These are phyloP conservation scores for Staurois parvus DNA, from an alignment of 2,797 vertebrate species.

Conservation along the genomic window DNA sequence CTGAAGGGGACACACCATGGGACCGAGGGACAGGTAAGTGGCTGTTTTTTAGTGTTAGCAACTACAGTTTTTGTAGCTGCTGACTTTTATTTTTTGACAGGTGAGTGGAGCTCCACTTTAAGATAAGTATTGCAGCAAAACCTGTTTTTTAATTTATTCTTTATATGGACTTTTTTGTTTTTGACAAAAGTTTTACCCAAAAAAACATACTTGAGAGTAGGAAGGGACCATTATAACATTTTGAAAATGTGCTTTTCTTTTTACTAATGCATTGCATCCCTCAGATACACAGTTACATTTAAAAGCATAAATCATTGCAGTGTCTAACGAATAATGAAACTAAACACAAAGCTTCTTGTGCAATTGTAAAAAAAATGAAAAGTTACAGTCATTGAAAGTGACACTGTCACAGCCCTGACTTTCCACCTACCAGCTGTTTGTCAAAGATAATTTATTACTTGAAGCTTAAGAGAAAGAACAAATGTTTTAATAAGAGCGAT, in stretches of 20 bases:
- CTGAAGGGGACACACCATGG: too few species aligned
- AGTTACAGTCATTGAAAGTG: slow-evolving; percentile 21
- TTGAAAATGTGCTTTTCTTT: too few species aligned
- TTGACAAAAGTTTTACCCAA: not conserved
- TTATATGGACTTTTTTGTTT: too few species aligned
- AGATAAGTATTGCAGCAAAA: too few species aligned
- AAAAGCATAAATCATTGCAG: not conserved
- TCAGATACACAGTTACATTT: not conserved
- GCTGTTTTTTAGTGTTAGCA: too few species aligned
- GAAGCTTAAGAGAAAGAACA: not conserved
- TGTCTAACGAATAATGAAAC: not conserved
- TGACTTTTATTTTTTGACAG: too few species aligned
- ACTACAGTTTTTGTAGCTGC: too few species aligned
- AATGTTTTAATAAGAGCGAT: slow-evolving; percentile 19
- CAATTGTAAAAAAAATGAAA: slow-evolving; percentile 21
- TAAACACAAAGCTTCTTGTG: not conserved
- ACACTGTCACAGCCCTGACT: slow-evolving; percentile 34
- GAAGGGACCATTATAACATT: not conserved
- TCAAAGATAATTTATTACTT: slow-evolving; percentile 43
- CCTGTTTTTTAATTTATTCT: too few species aligned
- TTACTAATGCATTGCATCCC: not conserved
- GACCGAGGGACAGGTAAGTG: too few species aligned
- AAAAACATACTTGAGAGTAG: too few species aligned
- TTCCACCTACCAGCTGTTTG: slow-evolving; percentile 34
- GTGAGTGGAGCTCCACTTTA: too few species aligned